Evolutionary conservation across 2,888 invertebrate genomes (phyloP).

Genomic region (Nephrotoma appendiculata): DNA sequence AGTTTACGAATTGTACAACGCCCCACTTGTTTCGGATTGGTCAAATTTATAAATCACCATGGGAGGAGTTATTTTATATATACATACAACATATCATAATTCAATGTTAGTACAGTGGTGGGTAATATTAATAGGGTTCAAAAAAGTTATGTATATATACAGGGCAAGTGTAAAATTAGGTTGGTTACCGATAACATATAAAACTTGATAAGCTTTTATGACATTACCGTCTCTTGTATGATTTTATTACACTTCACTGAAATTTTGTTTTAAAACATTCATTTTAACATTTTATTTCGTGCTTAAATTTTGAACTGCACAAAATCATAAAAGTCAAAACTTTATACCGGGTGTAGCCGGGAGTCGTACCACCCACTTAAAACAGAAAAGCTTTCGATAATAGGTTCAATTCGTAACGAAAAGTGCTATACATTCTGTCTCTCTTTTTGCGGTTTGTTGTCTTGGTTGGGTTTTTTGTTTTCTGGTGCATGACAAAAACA

Average conservation of each 20-base stretch:
- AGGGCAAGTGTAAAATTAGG: background rate
- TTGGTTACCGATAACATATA: background rate
- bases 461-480: background rate
- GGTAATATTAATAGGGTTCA: background rate
- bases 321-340: background rate
- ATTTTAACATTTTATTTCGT: background rate
- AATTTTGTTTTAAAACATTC: background rate
- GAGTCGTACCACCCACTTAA: background rate
- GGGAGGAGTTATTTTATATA: background rate
- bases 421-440: background rate
- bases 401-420: background rate
- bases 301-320: background rate
- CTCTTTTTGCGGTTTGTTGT: background rate
- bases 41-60: background rate
- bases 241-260: background rate
- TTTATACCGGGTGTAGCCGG: background rate
- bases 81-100: background rate
- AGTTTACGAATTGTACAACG: background rate
- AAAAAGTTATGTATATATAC: background rate
- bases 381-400: background rate
- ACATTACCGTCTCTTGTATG: background rate
- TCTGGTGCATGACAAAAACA: background rate
- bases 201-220: background rate
- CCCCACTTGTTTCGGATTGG: background rate
- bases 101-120: background rate